Percentiles rank a stretch among this genome's conserved stretches.
These are phyloP conservation scores for Megaustenia siamemsis DNA, from an alignment of 2,888 invertebrate genomes.

Conservation along the genomic window DNA sequence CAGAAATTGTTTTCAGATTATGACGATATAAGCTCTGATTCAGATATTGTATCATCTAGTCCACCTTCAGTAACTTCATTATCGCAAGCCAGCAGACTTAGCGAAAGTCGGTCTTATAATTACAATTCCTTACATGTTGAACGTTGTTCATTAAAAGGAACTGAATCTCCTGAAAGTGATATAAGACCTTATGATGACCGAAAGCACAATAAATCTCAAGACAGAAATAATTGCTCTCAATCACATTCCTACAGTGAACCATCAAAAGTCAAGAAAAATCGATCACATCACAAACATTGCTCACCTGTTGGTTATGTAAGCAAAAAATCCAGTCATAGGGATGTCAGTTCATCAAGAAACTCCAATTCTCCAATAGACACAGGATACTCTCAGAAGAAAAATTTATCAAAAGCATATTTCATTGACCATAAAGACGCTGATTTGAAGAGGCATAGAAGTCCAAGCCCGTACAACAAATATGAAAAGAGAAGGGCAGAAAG, in stretches of 20 bases:
- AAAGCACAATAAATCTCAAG: slow-evolving; percentile 70
- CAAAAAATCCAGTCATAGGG: slow-evolving; percentile 11
- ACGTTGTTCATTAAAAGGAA: slow-evolving; percentile 27
- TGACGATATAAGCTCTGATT: slow-evolving; percentile 76
- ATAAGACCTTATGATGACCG: slow-evolving; percentile 57
- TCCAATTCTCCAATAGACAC: slow-evolving; percentile 10
- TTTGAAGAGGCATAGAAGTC: slow-evolving; percentile 45
- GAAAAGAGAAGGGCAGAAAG: slow-evolving; percentile 37
- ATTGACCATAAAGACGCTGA: slow-evolving; percentile 31
- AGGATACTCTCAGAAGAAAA: slow-evolving; percentile 60
- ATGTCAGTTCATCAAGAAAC: slow-evolving; percentile 3
- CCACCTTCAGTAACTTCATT: slow-evolving; percentile 51
- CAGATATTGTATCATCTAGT: slow-evolving; percentile 63
- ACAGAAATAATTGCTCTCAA: slow-evolving; percentile 64
- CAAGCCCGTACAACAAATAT: slow-evolving; percentile 48
- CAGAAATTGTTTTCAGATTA: slow-evolving; percentile 70
- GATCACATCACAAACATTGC: slow-evolving; percentile 60
- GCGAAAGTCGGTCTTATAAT: slow-evolving; percentile 29
- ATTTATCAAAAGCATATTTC: slow-evolving; percentile 70
- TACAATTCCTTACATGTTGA: slow-evolving; percentile 4
- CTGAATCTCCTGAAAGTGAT: slow-evolving; percentile 36
- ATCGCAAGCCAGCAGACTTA: slow-evolving; percentile 12
- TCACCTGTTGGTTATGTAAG: slow-evolving; percentile 38
- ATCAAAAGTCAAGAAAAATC: slow-evolving; percentile 63
- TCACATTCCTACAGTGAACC: slow-evolving; percentile 36